Conservation (phyloP, 2,797 vertebrate species). For the Sphaeramia orbicularis region DNA sequence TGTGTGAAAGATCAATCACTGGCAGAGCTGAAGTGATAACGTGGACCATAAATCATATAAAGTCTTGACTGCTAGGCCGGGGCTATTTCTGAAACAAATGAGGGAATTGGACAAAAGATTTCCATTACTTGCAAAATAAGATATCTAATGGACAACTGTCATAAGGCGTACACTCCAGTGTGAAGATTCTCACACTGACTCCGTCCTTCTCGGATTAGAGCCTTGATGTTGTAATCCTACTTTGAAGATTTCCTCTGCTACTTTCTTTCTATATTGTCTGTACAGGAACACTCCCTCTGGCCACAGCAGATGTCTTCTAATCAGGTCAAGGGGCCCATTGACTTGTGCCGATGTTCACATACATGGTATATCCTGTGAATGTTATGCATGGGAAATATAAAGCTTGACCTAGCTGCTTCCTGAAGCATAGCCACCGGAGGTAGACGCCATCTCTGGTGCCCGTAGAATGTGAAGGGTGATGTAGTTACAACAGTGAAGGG, state of each 20-base stretch:
- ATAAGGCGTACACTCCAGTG: not conserved
- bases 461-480: not conserved
- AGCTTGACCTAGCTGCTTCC: constrained; percentile 57
- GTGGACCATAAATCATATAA: no score
- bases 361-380: constrained; percentile 1
- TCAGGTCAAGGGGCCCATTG: constrained; percentile 63
- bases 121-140: not conserved
- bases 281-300: constrained; percentile 43
- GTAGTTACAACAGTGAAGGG: not conserved
- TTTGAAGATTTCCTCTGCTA: constrained; percentile 20
- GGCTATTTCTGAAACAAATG: not conserved
- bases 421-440: constrained; percentile 48
- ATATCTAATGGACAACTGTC: not conserved
- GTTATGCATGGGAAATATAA: constrained; percentile 39
- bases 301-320: constrained; percentile 67
- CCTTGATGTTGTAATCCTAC: constrained; percentile 12
- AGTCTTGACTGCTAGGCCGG: not conserved
- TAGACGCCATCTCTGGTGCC: constrained; percentile 9
- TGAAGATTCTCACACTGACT: not conserved
- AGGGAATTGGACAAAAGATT: not conserved
- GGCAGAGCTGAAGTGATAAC: no score
- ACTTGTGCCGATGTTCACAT: constrained; percentile 56
- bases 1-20: no score
- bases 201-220: constrained; percentile 7
- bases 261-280: constrained; percentile 22